Evolutionary conservation across 2,888 invertebrate genomes (phyloP).

Genomic region (Temnothorax ravouxi): DNA sequence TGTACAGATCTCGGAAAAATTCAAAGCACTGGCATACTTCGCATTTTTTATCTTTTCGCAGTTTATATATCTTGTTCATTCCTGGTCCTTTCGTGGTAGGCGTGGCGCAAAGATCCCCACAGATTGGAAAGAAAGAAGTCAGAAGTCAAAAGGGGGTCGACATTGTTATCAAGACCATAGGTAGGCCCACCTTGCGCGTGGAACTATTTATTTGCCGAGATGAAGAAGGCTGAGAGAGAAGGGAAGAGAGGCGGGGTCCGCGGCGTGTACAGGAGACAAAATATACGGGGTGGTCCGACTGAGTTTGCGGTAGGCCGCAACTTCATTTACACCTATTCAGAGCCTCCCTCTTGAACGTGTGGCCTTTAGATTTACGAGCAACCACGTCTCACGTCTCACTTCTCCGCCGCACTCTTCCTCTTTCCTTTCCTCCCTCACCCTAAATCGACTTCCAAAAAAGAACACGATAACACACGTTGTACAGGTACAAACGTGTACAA

Average conservation of each 20-base stretch:
- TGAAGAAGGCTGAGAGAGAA: conserved; percentile 32
- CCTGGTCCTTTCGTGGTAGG: neutral
- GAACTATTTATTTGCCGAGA: conserved; percentile 69
- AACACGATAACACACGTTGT: neutral
- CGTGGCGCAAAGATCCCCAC: conserved; percentile 24
- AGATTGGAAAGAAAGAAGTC: conserved; percentile 46
- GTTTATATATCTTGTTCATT: conserved; percentile 6
- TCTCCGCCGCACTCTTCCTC: conserved; percentile 36
- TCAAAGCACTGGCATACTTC: neutral
- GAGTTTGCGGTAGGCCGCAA: conserved; percentile 81
- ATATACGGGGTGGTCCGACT: conserved; percentile 81
- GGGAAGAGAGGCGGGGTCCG: conserved; percentile 54
- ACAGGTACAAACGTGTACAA: neutral
- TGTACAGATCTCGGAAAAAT: neutral
- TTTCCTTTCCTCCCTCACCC: conserved; percentile 19
- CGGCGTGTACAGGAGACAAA: conserved; percentile 72
- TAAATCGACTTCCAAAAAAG: conserved; percentile 32
- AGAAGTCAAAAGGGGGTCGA: conserved; percentile 36
- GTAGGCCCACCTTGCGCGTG: conserved; percentile 65
- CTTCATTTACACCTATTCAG: conserved; percentile 86
- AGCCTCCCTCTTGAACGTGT: conserved; percentile 74
- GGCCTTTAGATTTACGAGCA: conserved; percentile 83
- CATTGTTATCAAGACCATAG: conserved; percentile 60
- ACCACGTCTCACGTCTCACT: conserved; percentile 75
- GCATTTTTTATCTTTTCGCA: conserved; percentile 20